Conservation (phyloP, 2,113 vertebrate genomes). For the Hemiscyllium ocellatum region DNA sequence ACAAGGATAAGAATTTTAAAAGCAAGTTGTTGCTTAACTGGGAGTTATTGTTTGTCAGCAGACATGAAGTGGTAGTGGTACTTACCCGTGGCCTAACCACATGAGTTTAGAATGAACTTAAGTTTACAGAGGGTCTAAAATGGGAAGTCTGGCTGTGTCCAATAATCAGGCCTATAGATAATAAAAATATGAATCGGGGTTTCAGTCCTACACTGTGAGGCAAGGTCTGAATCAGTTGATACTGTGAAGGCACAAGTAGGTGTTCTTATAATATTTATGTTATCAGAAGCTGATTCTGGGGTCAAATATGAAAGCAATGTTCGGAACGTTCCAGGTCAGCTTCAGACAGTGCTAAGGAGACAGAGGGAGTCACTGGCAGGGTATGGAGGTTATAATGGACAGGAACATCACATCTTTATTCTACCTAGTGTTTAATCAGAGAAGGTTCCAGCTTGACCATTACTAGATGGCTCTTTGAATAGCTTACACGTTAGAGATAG, state of each 20-base stretch:
- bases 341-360: not conserved
- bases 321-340: not conserved
- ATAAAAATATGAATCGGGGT: not conserved
- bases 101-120: too few relatives aligned
- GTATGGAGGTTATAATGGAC: not conserved
- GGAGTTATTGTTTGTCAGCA: too few relatives aligned
- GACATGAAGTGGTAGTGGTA: too few relatives aligned
- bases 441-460: not conserved
- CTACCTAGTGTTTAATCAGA: not conserved
- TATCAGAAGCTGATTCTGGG: not conserved
- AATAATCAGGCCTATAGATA: not conserved
- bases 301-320: not conserved
- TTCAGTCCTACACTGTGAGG: not conserved
- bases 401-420: not conserved
- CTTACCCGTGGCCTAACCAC: too few relatives aligned
- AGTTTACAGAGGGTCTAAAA: not conserved
- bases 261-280: not conserved
- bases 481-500: not conserved
- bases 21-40: too few relatives aligned
- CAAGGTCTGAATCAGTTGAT: not conserved
- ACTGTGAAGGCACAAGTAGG: not conserved
- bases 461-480: not conserved
- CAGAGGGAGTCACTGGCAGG: not conserved
- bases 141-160: not conserved
- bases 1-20: too few relatives aligned